phyloP scores from a whole-genome alignment of 2,797 vertebrate genomes.

The Botia almorhae region DNA sequence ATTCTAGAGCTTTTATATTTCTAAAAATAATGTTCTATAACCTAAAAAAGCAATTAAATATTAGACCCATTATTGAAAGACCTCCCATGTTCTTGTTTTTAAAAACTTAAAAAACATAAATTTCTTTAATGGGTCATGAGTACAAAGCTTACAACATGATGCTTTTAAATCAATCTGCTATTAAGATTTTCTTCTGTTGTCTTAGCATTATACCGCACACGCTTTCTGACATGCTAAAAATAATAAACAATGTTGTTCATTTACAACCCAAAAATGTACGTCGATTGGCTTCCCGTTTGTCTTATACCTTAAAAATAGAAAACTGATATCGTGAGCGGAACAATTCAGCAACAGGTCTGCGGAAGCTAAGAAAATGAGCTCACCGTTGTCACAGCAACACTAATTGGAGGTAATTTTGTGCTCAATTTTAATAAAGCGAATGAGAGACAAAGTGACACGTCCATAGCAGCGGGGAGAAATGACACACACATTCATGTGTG shows the following conservation, averaged over 20 bases:
- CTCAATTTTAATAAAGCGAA: constrained; percentile 69
- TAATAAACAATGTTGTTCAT: background rate
- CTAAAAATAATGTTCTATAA: too few species aligned
- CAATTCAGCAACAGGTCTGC: constrained; percentile 1
- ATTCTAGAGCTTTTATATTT: too few species aligned
- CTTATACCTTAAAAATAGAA: background rate
- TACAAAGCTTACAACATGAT: too few species aligned
- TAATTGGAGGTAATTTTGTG: constrained; percentile 75
- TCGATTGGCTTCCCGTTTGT: background rate
- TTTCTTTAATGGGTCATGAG: too few species aligned
- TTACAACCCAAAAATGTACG: background rate
- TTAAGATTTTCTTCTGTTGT: too few species aligned
- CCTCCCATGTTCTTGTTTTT: too few species aligned
- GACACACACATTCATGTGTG: constrained; percentile 4
- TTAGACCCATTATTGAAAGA: too few species aligned
- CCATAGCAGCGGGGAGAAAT: constrained; percentile 44
- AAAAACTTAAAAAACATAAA: too few species aligned
- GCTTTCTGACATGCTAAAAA: background rate
- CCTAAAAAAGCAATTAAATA: too few species aligned
- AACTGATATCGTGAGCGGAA: background rate
- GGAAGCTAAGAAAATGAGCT: constrained; percentile 64
- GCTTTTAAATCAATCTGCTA: too few species aligned
- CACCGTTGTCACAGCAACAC: constrained; percentile 70
- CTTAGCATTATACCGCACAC: background rate
- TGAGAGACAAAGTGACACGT: constrained; percentile 63